Percentiles rank a stretch among this genome's conserved stretches.
phyloP scores from a whole-genome alignment of 2,888 invertebrate species.

The Limnephilus lunatus region DNA sequence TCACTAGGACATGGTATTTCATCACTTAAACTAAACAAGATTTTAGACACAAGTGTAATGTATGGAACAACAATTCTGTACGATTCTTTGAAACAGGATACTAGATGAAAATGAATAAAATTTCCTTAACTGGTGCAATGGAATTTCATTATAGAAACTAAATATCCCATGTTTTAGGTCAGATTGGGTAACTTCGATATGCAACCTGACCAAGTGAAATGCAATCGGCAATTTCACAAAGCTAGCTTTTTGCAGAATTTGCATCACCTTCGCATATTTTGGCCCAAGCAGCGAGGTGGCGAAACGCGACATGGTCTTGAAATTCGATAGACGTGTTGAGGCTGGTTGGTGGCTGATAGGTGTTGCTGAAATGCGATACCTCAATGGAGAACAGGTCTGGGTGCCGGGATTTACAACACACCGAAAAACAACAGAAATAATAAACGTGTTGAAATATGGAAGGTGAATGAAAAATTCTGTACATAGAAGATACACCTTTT shows the following conservation, averaged over 20 bases:
- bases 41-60: too few relatives aligned
- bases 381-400: neutral
- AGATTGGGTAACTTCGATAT: constrained; percentile 30
- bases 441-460: neutral
- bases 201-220: constrained; percentile 31
- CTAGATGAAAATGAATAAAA: neutral
- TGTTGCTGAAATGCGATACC: neutral
- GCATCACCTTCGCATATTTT: constrained; percentile 39
- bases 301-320: constrained; percentile 32
- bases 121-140: constrained; percentile 3
- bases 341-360: neutral
- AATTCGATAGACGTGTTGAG: neutral
- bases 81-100: neutral
- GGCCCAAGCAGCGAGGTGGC: constrained; percentile 9
- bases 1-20: too few relatives aligned
- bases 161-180: constrained; percentile 21
- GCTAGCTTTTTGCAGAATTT: constrained; percentile 17
- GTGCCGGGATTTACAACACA: neutral
- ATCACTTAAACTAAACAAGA: too few relatives aligned
- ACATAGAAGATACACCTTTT: neutral
- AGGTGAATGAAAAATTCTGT: neutral
- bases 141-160: neutral
- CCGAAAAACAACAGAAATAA: neutral
- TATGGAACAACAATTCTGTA: neutral
- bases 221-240: constrained; percentile 41